Base-by-base conservation (phyloP, 2,113 vertebrate genomes). In the Sialia sialis region DNA sequence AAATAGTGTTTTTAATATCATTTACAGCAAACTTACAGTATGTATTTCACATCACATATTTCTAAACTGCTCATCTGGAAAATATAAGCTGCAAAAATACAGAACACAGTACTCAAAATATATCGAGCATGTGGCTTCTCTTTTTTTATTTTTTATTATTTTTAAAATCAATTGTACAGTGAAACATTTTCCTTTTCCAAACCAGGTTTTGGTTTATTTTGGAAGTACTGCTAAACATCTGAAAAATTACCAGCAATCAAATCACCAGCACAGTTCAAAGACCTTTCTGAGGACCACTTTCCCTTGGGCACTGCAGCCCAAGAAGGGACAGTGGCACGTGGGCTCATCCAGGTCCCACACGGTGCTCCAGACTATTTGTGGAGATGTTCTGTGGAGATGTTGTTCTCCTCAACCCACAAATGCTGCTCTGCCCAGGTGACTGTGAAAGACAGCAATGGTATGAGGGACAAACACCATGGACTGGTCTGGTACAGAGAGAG, bases 1-100 rank as follows among this genome's bases (percentile, higher is more conserved):
- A 98, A 98, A 98, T 98, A 98, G 97, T 97, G 94, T 70, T 97
- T 98, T 98, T 98, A 98, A 98, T 98, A 97, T 97, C 48, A 97
- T 98, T 97, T 97, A 97, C 97, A 97, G 98, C 97, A 96, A 97
- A 97, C 93, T 94, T 97, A 98, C 97, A 98, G 97, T 97, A 94
- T 94, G 94, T 94, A 91, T 97, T 97, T 97, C 97, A 98, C 93
- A 96, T 97, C 95, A 97, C 97, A 94, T 91, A 90, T 97, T 97
- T 97, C 97, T 98, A 98, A 97, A 98, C 95, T 93, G 96, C 97
- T 98, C 96, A 95, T 97, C 93, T 98, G 95, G 96, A 98, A 98
- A 98, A 98, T 97, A 98, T 90, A 98, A 97, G 97, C 97, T 97
- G 96, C 97, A 98, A 98, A 98, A 98, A 98, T 98, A 98, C 97